phyloP scores from a whole-genome alignment of 2,113 vertebrate genomes.

The Larimichthys polyactis region DNA sequence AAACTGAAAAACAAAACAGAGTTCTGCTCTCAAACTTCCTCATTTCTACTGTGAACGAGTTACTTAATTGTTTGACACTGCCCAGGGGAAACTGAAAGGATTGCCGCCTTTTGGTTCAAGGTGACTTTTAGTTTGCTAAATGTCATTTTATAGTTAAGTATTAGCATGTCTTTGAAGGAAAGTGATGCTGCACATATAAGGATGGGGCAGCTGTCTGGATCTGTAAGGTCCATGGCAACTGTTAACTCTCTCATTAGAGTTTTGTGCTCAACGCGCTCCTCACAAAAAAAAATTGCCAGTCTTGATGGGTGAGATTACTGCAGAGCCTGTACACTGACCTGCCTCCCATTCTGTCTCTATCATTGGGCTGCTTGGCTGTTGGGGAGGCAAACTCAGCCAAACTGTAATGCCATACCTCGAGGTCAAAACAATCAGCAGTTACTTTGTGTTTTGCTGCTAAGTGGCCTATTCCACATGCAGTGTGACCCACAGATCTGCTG shows the following conservation, averaged over 20 bases:
- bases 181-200: background rate
- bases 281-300: constrained; percentile 17
- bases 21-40: background rate
- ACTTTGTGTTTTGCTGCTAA: constrained; percentile 60
- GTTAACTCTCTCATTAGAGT: background rate
- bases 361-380: constrained; percentile 35
- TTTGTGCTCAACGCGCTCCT: no score
- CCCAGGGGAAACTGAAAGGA: background rate
- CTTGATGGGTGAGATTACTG: constrained; percentile 32
- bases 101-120: background rate
- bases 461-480: constrained; percentile 59
- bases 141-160: constrained; percentile 1
- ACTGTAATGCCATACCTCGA: constrained; percentile 42
- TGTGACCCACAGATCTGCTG: constrained; percentile 54
- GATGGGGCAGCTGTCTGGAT: constrained; percentile 27
- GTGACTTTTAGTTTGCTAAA: constrained; percentile 1
- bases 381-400: constrained; percentile 34
- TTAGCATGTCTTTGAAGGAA: background rate
- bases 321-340: constrained; percentile 20
- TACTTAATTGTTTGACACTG: background rate
- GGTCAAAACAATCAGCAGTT: constrained; percentile 55
- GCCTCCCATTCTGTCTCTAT: constrained; percentile 33
- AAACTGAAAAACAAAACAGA: background rate
- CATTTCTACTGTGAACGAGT: background rate
- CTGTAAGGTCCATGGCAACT: constrained; percentile 8